phyloP scores from a whole-genome alignment of 1,140 invertebrate genomes.

The Hesperophylax magnus region DNA sequence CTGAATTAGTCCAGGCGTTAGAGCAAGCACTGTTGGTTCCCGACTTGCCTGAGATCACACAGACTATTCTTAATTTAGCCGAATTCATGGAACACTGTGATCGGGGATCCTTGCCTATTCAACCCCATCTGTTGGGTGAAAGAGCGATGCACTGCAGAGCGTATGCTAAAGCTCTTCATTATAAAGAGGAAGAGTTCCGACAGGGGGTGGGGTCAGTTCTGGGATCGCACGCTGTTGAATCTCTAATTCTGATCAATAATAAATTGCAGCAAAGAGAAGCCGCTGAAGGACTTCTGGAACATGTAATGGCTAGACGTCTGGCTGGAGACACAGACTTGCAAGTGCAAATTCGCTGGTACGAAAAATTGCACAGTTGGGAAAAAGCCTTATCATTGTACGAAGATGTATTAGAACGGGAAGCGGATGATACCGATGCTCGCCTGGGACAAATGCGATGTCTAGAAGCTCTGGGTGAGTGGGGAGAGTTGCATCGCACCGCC shows the following conservation, averaged over 20 bases:
- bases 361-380: slow-evolving; percentile 99
- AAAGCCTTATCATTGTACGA: slow-evolving; percentile 92
- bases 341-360: slow-evolving; percentile 98
- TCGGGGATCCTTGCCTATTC: slow-evolving; percentile 93
- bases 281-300: slow-evolving; percentile 91
- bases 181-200: slow-evolving; percentile 98
- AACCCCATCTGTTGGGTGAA: slow-evolving; percentile 85
- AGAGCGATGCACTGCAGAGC: slow-evolving; percentile 89
- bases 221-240: slow-evolving; percentile 89
- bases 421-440: slow-evolving; percentile 83
- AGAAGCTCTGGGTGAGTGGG: slow-evolving; percentile 98
- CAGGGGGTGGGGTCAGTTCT: slow-evolving; percentile 72
- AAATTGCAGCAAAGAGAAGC: slow-evolving; percentile 99
- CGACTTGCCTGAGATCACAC: slow-evolving; percentile 96
- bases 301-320: slow-evolving; percentile 88
- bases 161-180: slow-evolving; percentile 96
- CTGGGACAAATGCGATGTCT: slow-evolving; percentile 97
- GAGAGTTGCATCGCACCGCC: slow-evolving; percentile 82
- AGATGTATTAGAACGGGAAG: slow-evolving; percentile 75
- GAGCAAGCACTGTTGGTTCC: slow-evolving; percentile 93
- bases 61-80: slow-evolving; percentile 96
- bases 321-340: slow-evolving; percentile 74
- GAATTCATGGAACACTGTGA: slow-evolving; percentile 99
- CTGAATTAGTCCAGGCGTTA: slow-evolving; percentile 89
- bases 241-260: slow-evolving; percentile 97